A percentile compares a stretch with the other conserved stretches of the same genome.
Conservation (phyloP, 2,888 invertebrate genomes). For the Cheilosia soror region DNA sequence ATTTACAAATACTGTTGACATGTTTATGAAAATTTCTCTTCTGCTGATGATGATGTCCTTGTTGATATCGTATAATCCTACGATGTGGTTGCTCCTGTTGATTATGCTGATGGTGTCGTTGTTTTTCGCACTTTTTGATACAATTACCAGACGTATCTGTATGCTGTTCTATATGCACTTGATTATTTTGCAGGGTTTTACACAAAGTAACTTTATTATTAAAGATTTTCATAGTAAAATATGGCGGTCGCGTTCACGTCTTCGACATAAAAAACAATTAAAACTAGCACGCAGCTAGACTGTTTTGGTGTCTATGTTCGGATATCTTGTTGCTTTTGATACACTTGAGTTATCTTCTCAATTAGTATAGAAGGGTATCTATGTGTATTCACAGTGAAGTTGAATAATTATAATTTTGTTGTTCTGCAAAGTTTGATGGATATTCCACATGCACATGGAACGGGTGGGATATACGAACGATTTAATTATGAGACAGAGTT, state of each 20-base stretch:
- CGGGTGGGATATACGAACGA: not conserved
- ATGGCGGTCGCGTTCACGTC: conserved; percentile 51
- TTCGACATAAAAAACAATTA: conserved; percentile 64
- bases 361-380: conserved; percentile 12
- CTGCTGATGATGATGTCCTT: conserved; percentile 41
- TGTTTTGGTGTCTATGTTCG: conserved; percentile 15
- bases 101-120: conserved; percentile 35
- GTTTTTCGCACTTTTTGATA: conserved; percentile 33
- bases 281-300: conserved; percentile 26
- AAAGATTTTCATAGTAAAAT: conserved; percentile 74
- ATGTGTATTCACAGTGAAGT: not conserved
- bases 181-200: conserved; percentile 55
- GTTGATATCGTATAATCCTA: conserved; percentile 20
- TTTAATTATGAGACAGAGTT: not conserved
- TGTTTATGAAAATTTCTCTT: conserved; percentile 66
- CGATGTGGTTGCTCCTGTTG: conserved; percentile 27
- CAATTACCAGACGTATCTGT: conserved; percentile 37
- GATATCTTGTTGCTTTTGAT: not conserved
- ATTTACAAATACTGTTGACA: conserved; percentile 67
- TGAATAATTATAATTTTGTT: conserved; percentile 1
- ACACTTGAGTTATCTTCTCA: conserved; percentile 3
- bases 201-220: conserved; percentile 69
- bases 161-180: conserved; percentile 39
- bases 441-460: too few species aligned
- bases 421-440: not conserved